These are phyloP conservation scores for Tetraneura akinire DNA, from an alignment of 1,140 invertebrate genomes.

Conservation along the genomic window DNA sequence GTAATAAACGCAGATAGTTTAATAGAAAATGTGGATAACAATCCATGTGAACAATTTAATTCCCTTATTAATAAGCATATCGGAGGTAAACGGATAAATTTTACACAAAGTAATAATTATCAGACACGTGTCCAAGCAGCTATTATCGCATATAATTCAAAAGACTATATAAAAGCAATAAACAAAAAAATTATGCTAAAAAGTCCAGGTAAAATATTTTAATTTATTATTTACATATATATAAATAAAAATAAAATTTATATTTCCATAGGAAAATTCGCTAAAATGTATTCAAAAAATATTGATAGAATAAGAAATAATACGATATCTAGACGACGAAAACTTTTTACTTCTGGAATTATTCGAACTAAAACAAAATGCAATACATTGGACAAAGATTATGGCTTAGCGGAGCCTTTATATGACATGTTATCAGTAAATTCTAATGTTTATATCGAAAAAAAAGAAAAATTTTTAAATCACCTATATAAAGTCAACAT, in stretches of 20 bases:
- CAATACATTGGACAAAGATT: constrained; percentile 8
- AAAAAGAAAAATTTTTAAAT: background rate
- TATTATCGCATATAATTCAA: background rate
- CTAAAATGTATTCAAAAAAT: background rate
- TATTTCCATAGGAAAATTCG: background rate
- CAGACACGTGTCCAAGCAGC: background rate
- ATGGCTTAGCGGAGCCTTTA: constrained; percentile 25
- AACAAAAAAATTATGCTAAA: constrained; percentile 3
- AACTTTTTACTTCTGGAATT: background rate
- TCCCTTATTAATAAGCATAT: constrained; percentile 6
- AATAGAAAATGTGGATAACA: background rate
- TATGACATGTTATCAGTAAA: background rate
- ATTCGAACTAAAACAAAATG: background rate
- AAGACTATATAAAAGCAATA: background rate
- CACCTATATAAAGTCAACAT: background rate
- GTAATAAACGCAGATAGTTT: background rate
- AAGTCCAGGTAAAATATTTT: constrained; percentile 15
- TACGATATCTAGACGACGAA: constrained; percentile 3
- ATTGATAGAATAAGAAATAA: background rate
- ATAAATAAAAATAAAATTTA: background rate
- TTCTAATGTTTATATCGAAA: background rate
- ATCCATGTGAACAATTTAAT: constrained; percentile 8
- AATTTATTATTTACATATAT: too few species aligned
- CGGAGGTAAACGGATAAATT: background rate
- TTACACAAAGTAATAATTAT: constrained; percentile 4